These are phyloP conservation scores for Capromys pilorides DNA, from an alignment of 2,797 vertebrate species.

Conservation along the genomic window DNA sequence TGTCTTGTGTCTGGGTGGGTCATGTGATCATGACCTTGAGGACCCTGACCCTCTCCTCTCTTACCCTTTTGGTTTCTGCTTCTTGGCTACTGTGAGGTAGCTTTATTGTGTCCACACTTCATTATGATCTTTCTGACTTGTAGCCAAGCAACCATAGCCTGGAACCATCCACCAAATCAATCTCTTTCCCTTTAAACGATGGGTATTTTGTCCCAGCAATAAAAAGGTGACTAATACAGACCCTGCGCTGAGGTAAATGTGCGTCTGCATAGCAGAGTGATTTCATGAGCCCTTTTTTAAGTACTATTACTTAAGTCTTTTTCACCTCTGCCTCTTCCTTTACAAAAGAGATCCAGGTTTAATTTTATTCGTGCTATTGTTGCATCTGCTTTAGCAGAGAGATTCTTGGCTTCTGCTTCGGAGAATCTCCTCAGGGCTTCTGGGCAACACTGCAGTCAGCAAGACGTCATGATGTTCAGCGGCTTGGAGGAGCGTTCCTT, in stretches of 20 bases:
- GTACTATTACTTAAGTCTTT: neutral
- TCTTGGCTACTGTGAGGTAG: neutral
- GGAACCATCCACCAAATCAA: neutral
- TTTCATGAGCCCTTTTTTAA: neutral
- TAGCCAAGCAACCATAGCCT: neutral
- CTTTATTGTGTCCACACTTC: neutral
- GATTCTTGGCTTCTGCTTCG: neutral
- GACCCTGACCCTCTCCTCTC: neutral
- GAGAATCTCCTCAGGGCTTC: neutral
- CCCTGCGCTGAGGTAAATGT: neutral
- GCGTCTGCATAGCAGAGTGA: neutral
- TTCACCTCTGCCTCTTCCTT: neutral
- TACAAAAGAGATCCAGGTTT: conserved; percentile 3
- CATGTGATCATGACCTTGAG: neutral
- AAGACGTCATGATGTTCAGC: neutral
- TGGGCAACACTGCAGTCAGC: neutral
- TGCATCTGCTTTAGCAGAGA: neutral
- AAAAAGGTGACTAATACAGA: neutral
- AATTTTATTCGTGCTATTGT: neutral
- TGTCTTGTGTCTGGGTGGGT: neutral
- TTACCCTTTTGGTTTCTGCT: neutral
- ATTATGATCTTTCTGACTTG: neutral
- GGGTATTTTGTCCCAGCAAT: neutral
- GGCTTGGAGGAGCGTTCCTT: neutral
- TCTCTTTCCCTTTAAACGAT: neutral